Evolutionary conservation across 2,888 invertebrate species (phyloP).

Genomic region (Punctoribates punctum): DNA sequence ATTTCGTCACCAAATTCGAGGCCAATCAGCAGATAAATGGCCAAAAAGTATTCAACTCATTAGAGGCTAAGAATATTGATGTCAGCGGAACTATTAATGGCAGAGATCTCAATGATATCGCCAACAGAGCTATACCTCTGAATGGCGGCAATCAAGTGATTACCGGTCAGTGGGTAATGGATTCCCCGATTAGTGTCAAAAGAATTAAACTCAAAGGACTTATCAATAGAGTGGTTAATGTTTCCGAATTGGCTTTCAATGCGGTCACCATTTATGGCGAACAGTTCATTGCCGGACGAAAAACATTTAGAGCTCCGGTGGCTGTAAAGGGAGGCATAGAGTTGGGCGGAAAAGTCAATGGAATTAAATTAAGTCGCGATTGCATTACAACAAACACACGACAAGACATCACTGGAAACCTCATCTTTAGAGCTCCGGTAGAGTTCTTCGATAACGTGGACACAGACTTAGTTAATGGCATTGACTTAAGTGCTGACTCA

Average conservation of each 20-base stretch:
- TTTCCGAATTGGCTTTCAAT: conserved; percentile 11
- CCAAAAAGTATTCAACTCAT: conserved; percentile 9
- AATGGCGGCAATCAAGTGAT: conserved; percentile 31
- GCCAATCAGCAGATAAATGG: conserved; percentile 30
- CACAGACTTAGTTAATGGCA: conserved; percentile 25
- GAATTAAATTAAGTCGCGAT: conserved; percentile 34
- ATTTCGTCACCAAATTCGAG: conserved; percentile 19
- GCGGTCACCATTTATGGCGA: conserved; percentile 32
- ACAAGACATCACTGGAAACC: conserved; percentile 33
- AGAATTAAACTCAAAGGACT: conserved; percentile 29
- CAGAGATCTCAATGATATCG: conserved; percentile 7
- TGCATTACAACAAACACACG: conserved; percentile 22
- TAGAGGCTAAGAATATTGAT: conserved; percentile 19
- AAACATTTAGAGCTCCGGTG: conserved; percentile 34
- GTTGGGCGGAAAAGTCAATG: conserved; percentile 34
- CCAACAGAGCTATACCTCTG: conserved; percentile 27
- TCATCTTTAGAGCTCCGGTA: conserved; percentile 15
- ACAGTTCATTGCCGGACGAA: conserved; percentile 22
- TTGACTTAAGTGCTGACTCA: conserved; percentile 36
- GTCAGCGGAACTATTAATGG: conserved; percentile 23
- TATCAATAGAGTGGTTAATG: conserved; percentile 35
- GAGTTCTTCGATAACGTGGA: conserved; percentile 13
- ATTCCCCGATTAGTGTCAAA: conserved; percentile 25
- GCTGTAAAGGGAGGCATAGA: neutral
- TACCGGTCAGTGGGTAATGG: conserved; percentile 37